Conservation (phyloP, 2,888 invertebrate genomes). For the Odontothrips loti region DNA sequence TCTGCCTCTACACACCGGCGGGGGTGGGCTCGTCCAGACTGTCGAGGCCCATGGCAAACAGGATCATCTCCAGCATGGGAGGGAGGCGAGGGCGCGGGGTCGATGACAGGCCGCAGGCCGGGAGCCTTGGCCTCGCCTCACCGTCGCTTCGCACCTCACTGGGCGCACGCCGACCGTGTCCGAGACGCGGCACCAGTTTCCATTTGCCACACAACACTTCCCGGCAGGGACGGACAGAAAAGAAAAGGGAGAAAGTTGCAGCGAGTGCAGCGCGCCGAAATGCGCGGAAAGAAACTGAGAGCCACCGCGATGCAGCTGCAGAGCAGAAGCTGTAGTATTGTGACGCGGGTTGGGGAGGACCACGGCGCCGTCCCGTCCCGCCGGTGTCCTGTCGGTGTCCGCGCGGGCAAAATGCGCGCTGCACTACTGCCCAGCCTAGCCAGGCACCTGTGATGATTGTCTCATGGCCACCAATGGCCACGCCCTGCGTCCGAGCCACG, state of each 20-base stretch:
- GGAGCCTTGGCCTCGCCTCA: neutral
- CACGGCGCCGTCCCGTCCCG: neutral
- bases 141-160: neutral
- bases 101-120: neutral
- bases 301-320: neutral
- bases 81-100: neutral
- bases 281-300: neutral
- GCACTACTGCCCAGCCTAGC: neutral
- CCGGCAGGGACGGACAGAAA: neutral
- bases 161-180: neutral
- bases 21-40: neutral
- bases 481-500: too few species aligned
- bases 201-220: neutral
- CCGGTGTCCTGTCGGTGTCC: neutral
- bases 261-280: neutral
- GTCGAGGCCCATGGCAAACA: constrained; percentile 7
- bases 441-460: neutral
- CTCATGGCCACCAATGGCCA: neutral
- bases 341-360: too few species aligned
- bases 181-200: neutral
- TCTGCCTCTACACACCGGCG: neutral
- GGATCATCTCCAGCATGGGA: constrained; percentile 5
- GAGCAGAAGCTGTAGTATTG: too few species aligned
- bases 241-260: neutral
- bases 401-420: neutral